Evolutionary conservation across 2,797 vertebrate species (phyloP).

Genomic region (Neomorphus geoffroyi): DNA sequence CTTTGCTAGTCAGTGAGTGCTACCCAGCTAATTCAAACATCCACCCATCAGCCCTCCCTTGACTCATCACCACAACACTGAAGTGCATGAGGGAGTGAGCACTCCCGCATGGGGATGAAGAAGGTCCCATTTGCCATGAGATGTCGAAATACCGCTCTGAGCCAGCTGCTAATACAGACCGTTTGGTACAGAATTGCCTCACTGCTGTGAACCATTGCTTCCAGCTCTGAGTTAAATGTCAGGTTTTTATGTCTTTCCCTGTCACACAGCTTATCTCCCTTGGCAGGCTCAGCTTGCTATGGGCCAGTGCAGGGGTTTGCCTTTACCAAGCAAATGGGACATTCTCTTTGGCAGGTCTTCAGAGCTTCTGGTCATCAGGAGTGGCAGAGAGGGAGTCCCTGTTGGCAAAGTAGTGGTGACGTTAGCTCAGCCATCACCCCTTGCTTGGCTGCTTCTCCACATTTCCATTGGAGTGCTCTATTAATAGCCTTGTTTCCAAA

Average conservation of each 20-base stretch:
- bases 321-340: background rate
- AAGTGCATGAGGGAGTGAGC: background rate
- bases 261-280: background rate
- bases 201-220: background rate
- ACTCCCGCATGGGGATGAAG: background rate
- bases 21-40: slow-evolving; percentile 50
- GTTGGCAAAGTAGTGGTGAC: background rate
- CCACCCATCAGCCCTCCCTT: slow-evolving; percentile 49
- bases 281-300: background rate
- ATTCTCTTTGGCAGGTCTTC: background rate
- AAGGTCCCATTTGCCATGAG: background rate
- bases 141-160: background rate
- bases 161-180: background rate
- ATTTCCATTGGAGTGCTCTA: background rate
- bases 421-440: background rate
- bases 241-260: background rate
- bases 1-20: background rate
- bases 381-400: background rate
- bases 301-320: background rate
- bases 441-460: background rate
- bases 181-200: background rate
- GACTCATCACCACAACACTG: background rate
- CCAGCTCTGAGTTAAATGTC: background rate
- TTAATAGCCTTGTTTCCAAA: slow-evolving; percentile 38
- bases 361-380: background rate